A percentile compares a stretch with the other conserved stretches of the same genome.
Conservation (phyloP, 2,888 invertebrate genomes). For the Octodonta nipae region DNA sequence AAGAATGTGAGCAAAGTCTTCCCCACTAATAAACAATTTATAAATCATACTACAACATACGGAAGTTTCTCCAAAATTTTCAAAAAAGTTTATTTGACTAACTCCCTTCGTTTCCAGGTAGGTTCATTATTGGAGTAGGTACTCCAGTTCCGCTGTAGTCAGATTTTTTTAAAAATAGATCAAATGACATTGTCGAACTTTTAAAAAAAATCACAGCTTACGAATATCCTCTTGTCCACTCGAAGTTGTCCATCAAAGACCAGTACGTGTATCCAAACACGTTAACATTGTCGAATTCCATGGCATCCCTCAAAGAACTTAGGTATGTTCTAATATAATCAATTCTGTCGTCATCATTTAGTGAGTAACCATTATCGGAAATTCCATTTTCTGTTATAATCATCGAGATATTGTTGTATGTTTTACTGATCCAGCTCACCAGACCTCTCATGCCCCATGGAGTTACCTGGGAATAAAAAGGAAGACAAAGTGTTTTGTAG, state of each 20-base stretch:
- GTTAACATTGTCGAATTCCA: conserved; percentile 29
- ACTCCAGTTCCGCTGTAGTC: no score
- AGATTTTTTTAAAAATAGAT: conserved; percentile 18
- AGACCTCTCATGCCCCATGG: conserved; percentile 44
- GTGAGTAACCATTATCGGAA: conserved; percentile 27
- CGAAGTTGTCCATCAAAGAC: conserved; percentile 28
- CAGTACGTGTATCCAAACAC: conserved; percentile 34
- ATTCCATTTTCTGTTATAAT: conserved; percentile 45
- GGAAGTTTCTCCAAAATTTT: no score
- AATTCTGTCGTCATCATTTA: conserved; percentile 11
- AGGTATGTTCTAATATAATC: conserved; percentile 6
- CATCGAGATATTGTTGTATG: conserved; percentile 37
- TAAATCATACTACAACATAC: no score
- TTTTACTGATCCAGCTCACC: conserved; percentile 31
- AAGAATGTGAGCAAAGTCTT: no score
- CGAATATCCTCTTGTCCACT: conserved; percentile 37
- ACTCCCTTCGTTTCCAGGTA: no score
- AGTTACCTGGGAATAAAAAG: conserved; percentile 34
- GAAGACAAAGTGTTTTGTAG: no score
- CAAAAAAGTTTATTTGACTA: no score
- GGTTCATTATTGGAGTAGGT: no score
- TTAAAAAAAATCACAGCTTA: conserved; percentile 27
- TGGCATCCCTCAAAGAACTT: conserved; percentile 28
- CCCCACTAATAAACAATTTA: no score
- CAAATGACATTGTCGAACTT: not conserved